Evolutionary conservation across 1,140 invertebrate species (phyloP).

Genomic region (Atopsyche davidsoni): DNA sequence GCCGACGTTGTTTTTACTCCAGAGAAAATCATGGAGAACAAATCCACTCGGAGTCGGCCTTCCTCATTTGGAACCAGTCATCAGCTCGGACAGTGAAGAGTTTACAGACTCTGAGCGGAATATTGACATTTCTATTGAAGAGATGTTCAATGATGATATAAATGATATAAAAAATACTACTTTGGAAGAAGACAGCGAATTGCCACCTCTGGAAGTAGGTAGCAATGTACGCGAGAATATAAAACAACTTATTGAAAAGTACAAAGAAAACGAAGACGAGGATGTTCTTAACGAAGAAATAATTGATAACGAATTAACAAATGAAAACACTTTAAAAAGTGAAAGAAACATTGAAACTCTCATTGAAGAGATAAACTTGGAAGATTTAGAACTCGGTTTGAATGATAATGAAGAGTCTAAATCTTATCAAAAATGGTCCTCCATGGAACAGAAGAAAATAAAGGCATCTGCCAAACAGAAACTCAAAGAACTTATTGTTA

Average conservation of each 20-base stretch:
- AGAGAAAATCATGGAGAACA: slow-evolving; percentile 41
- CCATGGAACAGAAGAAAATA: slow-evolving; percentile 41
- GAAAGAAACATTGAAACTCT: slow-evolving; percentile 23
- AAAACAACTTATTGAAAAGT: slow-evolving; percentile 20
- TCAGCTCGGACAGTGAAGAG: slow-evolving; percentile 13
- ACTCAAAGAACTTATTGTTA: slow-evolving; percentile 46
- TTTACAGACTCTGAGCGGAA: slow-evolving; percentile 10
- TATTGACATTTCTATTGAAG: slow-evolving; percentile 9
- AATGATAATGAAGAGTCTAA: slow-evolving; percentile 39
- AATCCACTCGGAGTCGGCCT: slow-evolving; percentile 13
- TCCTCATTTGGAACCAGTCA: slow-evolving; percentile 34
- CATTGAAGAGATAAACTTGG: slow-evolving; percentile 5
- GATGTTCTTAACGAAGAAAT: slow-evolving; percentile 1
- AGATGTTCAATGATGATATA: no score
- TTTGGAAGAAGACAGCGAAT: no score
- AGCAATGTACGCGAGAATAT: slow-evolving; percentile 22
- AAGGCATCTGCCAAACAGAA: slow-evolving; percentile 47
- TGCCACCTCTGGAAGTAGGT: no score
- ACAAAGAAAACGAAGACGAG: slow-evolving; percentile 12
- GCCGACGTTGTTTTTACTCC: slow-evolving; percentile 71
- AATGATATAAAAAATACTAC: no score
- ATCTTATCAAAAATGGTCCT: slow-evolving; percentile 42
- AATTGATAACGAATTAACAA: background rate
- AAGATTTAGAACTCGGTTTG: slow-evolving; percentile 6
- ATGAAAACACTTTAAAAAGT: background rate